Evolutionary conservation across 2,797 vertebrate species (phyloP), one percentile per base, ranked within the genome.

Genomic region (Crossoptilon crossoptilon): DNA sequence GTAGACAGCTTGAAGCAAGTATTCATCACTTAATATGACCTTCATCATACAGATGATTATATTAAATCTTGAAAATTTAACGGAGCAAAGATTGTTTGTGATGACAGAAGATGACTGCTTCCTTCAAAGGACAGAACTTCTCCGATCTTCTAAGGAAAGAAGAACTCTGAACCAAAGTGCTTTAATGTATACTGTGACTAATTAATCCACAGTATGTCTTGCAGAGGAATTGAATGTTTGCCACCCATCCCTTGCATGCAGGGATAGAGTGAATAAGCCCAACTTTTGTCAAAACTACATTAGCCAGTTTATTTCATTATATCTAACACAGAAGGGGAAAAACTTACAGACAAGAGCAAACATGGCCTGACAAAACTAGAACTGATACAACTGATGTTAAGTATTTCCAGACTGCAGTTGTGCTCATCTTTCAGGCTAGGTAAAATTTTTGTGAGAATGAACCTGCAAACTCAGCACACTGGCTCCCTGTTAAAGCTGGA

Each of bases 21-120:
- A 67, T 86, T 84, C 14, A n/a, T 71, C 53, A 77, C 73, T 22
- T 56, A 81, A 79, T 58, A 60, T 7, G 78, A 79, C 31, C 12
- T 73, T 80, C 46, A 79, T 62, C 22, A 83, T 31, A 70, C 8
- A 37, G 27, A 68, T 11, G 22, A 14, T 76, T 76, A 10, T 35
- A 73, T 31, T 76, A 84, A 63, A 79, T 87, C 60, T 76, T 53
- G 69, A 85, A 83, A 84, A 77, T 44, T 53, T 58, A 90, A 87
- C 58, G 24, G 76, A 82, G 44, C 5, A 44, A 84, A 76, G 39
- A 39, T 44, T 27, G 39, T 70, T 90, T 93, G 22, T 41, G 78
- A 24, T 22, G 44, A 63, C 62, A 83, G 31, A 91, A 64, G 41
- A 74, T 17, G 4, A 71, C 55, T 55, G 44, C 7, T 64, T 80